Percentiles rank a stretch among this genome's conserved stretches.
Evolutionary conservation across 1,140 invertebrate genomes (phyloP).

Genomic region (Bombus ignitus): DNA sequence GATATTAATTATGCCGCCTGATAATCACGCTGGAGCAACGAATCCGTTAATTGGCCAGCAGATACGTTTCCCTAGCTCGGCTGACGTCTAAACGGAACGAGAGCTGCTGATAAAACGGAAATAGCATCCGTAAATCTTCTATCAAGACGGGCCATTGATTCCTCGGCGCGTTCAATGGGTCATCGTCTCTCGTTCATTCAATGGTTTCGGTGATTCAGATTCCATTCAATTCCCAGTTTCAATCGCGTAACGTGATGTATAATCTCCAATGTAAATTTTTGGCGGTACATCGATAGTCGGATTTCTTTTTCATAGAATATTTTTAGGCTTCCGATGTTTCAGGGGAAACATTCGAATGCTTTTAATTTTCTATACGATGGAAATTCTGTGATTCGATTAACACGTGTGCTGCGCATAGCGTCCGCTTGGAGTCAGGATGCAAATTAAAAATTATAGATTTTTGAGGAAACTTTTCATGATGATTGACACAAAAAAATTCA

Average conservation of each 20-base stretch:
- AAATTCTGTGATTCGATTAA: too few species aligned
- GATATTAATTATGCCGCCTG: conserved; percentile 68
- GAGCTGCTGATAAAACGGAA: conserved; percentile 59
- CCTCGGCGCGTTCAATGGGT: conserved; percentile 19
- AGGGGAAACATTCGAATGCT: too few species aligned
- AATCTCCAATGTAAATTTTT: background rate
- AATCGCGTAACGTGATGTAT: background rate
- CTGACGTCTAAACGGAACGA: conserved; percentile 46
- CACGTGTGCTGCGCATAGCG: too few species aligned
- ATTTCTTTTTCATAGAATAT: too few species aligned
- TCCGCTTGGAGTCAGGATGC: too few species aligned
- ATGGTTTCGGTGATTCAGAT: background rate
- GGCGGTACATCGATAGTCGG: too few species aligned
- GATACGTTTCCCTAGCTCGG: conserved; percentile 41
- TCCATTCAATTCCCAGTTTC: background rate
- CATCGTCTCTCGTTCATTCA: conserved; percentile 25
- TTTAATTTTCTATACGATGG: too few species aligned
- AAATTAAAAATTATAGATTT: too few species aligned
- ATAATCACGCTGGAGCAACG: conserved; percentile 62
- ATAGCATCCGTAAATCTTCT: conserved; percentile 55
- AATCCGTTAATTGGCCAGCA: conserved; percentile 66
- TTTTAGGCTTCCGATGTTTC: too few species aligned
- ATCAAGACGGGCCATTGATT: conserved; percentile 31
- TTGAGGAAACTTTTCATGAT: too few species aligned
- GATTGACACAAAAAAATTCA: too few species aligned